Percentiles rank a stretch among this genome's conserved stretches.
Conservation (phyloP, 2,888 invertebrate genomes). For the Tenodera sinensis region DNA sequence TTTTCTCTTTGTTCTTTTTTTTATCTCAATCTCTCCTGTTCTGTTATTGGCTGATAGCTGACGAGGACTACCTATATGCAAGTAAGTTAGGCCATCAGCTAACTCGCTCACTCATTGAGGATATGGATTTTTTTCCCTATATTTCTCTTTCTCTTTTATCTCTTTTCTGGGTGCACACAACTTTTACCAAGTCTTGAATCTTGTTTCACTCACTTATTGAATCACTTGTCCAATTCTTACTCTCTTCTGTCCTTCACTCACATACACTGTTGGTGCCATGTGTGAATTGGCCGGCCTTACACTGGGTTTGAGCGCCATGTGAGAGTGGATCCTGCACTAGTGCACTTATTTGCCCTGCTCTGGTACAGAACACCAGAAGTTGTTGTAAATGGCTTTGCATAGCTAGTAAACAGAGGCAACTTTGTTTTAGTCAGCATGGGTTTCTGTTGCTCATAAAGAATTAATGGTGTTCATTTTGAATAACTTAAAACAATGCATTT, state of each 20-base stretch:
- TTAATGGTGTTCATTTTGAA: background rate
- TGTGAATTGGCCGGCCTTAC: background rate
- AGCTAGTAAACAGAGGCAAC: background rate
- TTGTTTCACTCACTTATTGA: slow-evolving; percentile 9
- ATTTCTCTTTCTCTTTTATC: background rate
- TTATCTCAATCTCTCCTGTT: slow-evolving; percentile 16
- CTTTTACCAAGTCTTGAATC: slow-evolving; percentile 9
- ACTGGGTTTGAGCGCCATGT: background rate
- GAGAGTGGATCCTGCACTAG: background rate
- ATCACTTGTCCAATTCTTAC: background rate
- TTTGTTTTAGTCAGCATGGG: background rate
- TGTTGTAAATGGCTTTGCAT: background rate
- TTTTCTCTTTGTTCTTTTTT: slow-evolving; percentile 24
- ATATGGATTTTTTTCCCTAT: background rate
- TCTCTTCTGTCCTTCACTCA: slow-evolving; percentile 1
- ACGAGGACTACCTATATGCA: slow-evolving; percentile 59
- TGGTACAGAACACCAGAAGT: background rate
- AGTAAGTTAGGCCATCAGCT: slow-evolving; percentile 52
- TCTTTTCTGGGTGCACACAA: slow-evolving; percentile 14
- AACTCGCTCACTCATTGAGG: slow-evolving; percentile 8
- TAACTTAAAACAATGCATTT: background rate
- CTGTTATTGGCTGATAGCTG: slow-evolving; percentile 28
- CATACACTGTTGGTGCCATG: background rate
- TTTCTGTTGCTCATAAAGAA: background rate
- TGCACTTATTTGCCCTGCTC: background rate